Conservation (phyloP, 1,140 invertebrate genomes). For the Doryteuthis pealeii region DNA sequence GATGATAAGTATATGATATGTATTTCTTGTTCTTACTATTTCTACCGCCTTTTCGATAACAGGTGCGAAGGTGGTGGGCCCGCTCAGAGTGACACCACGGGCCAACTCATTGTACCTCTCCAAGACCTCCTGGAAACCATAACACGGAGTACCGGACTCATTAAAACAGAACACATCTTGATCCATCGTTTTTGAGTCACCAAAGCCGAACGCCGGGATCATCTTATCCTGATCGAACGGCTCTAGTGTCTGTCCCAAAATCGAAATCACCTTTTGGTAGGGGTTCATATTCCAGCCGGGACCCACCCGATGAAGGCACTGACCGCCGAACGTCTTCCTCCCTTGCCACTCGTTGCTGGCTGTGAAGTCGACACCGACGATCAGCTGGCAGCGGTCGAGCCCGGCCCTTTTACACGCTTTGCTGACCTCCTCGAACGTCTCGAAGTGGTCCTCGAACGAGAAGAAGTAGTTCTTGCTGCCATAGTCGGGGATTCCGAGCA, state of each 20-base stretch:
- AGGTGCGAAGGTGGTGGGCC: conserved; percentile 64
- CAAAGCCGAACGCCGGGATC: conserved; percentile 63
- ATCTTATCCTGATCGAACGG: conserved; percentile 58
- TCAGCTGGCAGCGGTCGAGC: conserved; percentile 60
- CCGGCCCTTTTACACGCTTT: conserved; percentile 57
- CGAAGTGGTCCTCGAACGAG: conserved; percentile 53
- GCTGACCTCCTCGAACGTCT: conserved; percentile 54
- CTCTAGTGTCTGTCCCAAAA: conserved; percentile 62
- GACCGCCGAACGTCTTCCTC: conserved; percentile 60
- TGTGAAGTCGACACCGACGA: conserved; percentile 64
- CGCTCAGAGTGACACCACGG: conserved; percentile 55
- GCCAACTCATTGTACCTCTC: conserved; percentile 50
- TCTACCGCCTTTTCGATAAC: conserved; percentile 62
- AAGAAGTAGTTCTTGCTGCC: conserved; percentile 35
- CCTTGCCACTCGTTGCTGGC: conserved; percentile 66
- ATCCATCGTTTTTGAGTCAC: conserved; percentile 59
- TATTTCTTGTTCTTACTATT: conserved; percentile 56
- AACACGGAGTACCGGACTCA: conserved; percentile 45
- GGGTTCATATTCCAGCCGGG: conserved; percentile 49
- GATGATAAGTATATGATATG: conserved; percentile 65
- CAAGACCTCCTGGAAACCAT: conserved; percentile 61
- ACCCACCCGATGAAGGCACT: conserved; percentile 58
- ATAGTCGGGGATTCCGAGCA: conserved; percentile 41
- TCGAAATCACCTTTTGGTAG: conserved; percentile 62
- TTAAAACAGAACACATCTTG: conserved; percentile 60